Conservation (phyloP, 2,888 invertebrate species). For the Scaptomyza cyrtandrae region DNA sequence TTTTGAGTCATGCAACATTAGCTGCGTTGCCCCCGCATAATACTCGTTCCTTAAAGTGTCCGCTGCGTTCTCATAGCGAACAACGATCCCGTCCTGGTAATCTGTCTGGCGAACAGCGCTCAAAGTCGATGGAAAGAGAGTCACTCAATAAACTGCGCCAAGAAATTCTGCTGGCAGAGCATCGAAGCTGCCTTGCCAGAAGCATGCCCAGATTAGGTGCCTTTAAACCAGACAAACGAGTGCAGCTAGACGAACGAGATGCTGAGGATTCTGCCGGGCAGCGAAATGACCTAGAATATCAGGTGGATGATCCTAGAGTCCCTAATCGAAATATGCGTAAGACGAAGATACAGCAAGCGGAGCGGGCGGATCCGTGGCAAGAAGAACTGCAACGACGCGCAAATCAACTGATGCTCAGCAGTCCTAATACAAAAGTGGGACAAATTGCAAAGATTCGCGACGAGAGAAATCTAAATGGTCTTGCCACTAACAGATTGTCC, state of each 20-base stretch:
- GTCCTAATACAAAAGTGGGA: background rate
- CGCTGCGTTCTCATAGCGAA: conserved; percentile 19
- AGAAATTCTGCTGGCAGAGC: background rate
- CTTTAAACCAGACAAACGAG: background rate
- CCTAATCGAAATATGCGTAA: background rate
- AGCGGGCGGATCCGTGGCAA: conserved; percentile 11
- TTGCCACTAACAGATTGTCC: background rate
- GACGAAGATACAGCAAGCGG: background rate
- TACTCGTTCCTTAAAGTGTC: background rate
- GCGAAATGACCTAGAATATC: background rate
- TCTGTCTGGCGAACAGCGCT: conserved; percentile 3
- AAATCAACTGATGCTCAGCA: background rate
- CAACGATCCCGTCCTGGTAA: background rate
- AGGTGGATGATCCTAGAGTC: background rate
- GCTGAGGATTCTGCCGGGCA: background rate
- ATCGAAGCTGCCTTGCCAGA: background rate
- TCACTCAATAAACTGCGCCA: background rate
- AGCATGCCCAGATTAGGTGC: background rate
- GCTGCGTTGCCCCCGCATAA: background rate
- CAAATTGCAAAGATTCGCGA: background rate
- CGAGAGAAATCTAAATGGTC: background rate
- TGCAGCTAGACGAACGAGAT: background rate
- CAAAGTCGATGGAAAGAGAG: conserved; percentile 29
- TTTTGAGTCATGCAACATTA: background rate
- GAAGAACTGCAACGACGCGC: conserved; percentile 8